Evolutionary conservation across 1,140 invertebrate species (phyloP).

Genomic region (Neodiprion lecontei): DNA sequence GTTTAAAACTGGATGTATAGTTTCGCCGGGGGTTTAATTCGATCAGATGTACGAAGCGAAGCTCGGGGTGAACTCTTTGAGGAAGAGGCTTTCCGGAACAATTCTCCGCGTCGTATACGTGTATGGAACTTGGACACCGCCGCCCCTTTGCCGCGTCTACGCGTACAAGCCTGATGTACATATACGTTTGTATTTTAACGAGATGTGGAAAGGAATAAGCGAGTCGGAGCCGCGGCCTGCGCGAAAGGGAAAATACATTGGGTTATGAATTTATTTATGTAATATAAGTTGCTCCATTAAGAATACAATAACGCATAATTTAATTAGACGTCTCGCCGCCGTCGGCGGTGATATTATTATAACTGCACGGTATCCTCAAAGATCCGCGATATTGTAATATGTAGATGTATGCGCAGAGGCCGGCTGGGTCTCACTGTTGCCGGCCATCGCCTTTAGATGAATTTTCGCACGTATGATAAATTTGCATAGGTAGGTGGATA

Average conservation of each 20-base stretch:
- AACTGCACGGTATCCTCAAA: not conserved
- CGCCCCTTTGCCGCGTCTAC: too few relatives aligned
- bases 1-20: not conserved
- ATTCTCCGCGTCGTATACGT: not conserved
- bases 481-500: not conserved
- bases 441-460: not conserved
- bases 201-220: too few relatives aligned
- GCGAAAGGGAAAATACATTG: not conserved
- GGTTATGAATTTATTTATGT: constrained; percentile 6
- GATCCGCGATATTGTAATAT: not conserved
- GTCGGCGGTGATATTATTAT: not conserved
- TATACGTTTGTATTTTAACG: too few relatives aligned
- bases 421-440: not conserved
- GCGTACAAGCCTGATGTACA: too few relatives aligned
- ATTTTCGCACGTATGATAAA: not conserved
- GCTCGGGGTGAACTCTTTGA: not conserved
- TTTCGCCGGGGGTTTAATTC: not conserved
- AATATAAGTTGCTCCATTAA: constrained; percentile 2
- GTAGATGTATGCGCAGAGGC: not conserved
- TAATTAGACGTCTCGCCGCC: not conserved
- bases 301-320: not conserved
- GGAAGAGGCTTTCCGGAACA: not conserved
- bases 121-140: not conserved
- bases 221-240: too few relatives aligned
- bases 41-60: not conserved